A percentile compares a stretch with the other conserved stretches of the same genome.
Evolutionary conservation across 1,140 invertebrate species (phyloP).

Genomic region (Lepidurus couesii): DNA sequence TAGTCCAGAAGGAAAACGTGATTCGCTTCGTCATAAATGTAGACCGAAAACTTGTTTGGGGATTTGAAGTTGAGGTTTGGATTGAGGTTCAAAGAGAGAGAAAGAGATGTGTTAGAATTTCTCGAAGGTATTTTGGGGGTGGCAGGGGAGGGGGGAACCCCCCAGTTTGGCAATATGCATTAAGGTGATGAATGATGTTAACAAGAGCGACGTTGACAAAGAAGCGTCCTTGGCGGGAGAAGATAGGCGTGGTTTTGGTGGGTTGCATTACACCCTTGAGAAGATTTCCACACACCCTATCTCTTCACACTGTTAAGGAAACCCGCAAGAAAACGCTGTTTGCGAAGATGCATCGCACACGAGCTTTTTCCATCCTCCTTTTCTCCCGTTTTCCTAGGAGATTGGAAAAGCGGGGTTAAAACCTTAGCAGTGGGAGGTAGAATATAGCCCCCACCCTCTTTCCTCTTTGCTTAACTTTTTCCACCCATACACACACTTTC

Average conservation of each 20-base stretch:
- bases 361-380: too few relatives aligned
- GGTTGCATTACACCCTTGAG: too few relatives aligned
- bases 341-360: too few relatives aligned
- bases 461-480: background rate
- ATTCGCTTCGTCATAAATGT: too few relatives aligned
- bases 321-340: background rate
- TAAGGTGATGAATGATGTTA: constrained; percentile 19
- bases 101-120: too few relatives aligned
- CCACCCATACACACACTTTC: background rate
- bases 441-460: background rate
- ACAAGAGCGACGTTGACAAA: constrained; percentile 1
- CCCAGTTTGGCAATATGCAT: background rate
- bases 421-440: background rate
- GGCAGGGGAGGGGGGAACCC: background rate
- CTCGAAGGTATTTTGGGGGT: too few relatives aligned
- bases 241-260: background rate
- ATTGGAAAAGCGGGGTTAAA: background rate
- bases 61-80: too few relatives aligned
- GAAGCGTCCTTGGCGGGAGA: background rate
- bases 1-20: too few relatives aligned
- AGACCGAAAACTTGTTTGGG: too few relatives aligned
- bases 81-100: too few relatives aligned
- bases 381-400: background rate
- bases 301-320: background rate
- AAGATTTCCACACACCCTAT: too few relatives aligned